phyloP scores from a whole-genome alignment of 2,113 vertebrate genomes.

The Herpetotheres cachinnans region DNA sequence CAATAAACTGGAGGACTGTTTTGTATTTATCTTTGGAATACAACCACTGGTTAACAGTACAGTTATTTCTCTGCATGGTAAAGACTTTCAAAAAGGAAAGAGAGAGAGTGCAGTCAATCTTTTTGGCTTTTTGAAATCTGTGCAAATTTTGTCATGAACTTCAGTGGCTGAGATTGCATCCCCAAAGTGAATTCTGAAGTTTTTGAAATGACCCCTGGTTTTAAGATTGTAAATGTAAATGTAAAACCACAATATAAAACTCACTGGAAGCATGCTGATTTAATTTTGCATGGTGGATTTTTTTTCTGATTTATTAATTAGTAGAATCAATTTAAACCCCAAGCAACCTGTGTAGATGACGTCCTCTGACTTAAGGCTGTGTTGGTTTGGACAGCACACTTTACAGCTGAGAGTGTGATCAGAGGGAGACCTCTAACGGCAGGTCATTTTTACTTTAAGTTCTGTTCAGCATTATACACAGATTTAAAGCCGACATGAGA shows the following conservation, averaged over 20 bases:
- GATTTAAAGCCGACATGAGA: neutral
- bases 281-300: neutral
- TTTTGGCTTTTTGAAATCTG: neutral
- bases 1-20: neutral
- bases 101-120: neutral
- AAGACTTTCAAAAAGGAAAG: neutral
- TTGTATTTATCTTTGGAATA: neutral
- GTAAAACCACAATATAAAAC: neutral
- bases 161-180: neutral
- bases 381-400: neutral
- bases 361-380: neutral
- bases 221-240: neutral
- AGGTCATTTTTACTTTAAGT: neutral
- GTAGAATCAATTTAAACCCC: neutral
- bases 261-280: neutral
- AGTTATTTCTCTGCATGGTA: neutral
- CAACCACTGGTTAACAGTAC: neutral
- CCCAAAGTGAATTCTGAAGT: neutral
- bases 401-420: neutral
- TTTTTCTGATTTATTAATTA: neutral
- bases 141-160: neutral
- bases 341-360: neutral
- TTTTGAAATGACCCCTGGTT: neutral
- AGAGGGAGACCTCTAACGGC: constrained; percentile 34
- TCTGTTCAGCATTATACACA: neutral